Percentiles rank a stretch among this genome's conserved stretches.
phyloP scores from a whole-genome alignment of 2,113 vertebrate genomes.

The Vicugna pacos region DNA sequence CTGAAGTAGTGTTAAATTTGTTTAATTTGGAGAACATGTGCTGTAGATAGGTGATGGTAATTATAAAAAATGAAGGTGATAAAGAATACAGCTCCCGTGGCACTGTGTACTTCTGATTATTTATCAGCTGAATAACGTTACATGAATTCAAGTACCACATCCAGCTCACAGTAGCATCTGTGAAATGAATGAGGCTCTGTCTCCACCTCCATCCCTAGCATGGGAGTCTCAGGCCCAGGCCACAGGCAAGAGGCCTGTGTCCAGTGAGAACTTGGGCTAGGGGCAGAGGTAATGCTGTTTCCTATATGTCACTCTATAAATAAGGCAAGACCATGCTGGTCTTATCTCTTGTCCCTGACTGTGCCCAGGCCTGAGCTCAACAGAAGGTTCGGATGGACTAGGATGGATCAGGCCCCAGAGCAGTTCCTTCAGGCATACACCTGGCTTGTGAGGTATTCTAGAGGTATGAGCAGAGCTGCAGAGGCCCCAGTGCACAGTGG shows the following conservation, averaged over 20 bases:
- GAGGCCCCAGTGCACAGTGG: neutral
- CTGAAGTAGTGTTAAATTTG: conserved; percentile 13
- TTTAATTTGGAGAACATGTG: conserved; percentile 49
- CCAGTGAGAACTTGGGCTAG: neutral
- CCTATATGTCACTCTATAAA: neutral
- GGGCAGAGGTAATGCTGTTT: neutral
- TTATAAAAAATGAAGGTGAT: conserved; percentile 1
- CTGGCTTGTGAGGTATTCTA: neutral
- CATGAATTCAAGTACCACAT: neutral
- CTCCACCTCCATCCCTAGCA: neutral
- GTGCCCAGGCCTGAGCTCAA: neutral
- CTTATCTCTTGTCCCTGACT: neutral
- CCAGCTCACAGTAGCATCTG: neutral
- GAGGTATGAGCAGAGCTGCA: neutral
- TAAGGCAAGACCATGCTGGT: neutral
- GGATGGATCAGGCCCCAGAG: neutral
- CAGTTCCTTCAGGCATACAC: neutral
- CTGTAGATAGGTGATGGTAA: neutral
- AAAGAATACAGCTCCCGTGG: neutral
- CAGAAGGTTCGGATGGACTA: neutral
- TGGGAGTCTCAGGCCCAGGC: neutral
- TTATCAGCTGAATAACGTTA: neutral
- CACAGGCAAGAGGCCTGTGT: conserved; percentile 13
- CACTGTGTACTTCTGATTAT: neutral
- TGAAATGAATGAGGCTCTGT: neutral